Percentiles rank a stretch among this genome's conserved stretches.
Evolutionary conservation across 1,140 invertebrate species (phyloP).

Genomic region (Dryas iulia): DNA sequence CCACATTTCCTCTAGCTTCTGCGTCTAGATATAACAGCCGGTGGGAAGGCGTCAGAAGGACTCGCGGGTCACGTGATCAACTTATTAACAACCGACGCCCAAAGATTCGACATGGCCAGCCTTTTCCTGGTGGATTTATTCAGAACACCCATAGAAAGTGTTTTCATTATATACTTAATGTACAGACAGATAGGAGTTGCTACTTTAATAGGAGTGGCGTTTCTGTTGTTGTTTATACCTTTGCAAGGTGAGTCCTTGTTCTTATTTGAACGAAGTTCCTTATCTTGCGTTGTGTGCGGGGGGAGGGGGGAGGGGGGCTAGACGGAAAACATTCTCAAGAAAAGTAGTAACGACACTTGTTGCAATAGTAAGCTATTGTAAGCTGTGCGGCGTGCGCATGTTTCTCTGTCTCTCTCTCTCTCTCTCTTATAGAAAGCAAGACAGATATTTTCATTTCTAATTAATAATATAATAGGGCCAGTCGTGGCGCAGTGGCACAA

Average conservation of each 20-base stretch:
- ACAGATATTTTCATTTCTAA: too few species aligned
- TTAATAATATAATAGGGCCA: too few species aligned
- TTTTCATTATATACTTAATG: constrained; percentile 88
- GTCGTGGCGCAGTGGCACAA: too few species aligned
- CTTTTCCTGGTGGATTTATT: constrained; percentile 86
- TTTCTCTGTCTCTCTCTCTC: too few species aligned
- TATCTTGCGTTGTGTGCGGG: too few species aligned
- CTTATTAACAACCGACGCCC: constrained; percentile 92
- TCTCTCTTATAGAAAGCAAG: too few species aligned
- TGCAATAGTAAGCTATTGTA: too few species aligned
- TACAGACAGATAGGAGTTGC: constrained; percentile 87
- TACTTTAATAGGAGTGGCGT: constrained; percentile 87
- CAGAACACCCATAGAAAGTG: constrained; percentile 88
- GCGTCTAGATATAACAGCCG: constrained; percentile 59
- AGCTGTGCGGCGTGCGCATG: too few species aligned
- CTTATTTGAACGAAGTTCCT: too few species aligned
- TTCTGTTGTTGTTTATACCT: constrained; percentile 90
- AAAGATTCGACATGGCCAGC: constrained; percentile 85
- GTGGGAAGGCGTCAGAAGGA: constrained; percentile 86
- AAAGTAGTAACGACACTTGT: too few species aligned
- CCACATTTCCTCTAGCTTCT: constrained; percentile 48
- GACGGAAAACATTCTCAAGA: too few species aligned
- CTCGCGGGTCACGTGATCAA: constrained; percentile 93
- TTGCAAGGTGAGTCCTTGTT: constrained; percentile 90
- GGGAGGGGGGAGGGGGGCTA: too few species aligned